These are phyloP conservation scores for Cheilosia pagana DNA, from an alignment of 2,888 invertebrate species.

Conservation along the genomic window DNA sequence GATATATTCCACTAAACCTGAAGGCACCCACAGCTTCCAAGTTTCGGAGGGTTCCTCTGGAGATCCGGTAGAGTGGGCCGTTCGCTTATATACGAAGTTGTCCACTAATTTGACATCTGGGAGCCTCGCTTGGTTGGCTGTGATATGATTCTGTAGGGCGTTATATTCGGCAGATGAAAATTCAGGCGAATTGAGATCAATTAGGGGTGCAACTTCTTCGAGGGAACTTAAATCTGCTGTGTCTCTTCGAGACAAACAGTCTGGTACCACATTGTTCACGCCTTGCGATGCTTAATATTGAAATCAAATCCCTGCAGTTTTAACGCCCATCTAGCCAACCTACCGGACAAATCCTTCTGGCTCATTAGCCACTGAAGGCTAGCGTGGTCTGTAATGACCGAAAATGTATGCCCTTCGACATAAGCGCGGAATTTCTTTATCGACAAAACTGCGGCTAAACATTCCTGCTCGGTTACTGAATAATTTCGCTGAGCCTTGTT, in stretches of 20 bases:
- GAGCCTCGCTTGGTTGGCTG: slow-evolving; percentile 16
- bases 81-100: slow-evolving; percentile 47
- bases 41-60: slow-evolving; percentile 37
- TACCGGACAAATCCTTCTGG: slow-evolving; percentile 76
- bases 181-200: too few relatives aligned
- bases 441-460: slow-evolving; percentile 25
- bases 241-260: slow-evolving; percentile 75
- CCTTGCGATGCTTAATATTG: slow-evolving; percentile 23
- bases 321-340: slow-evolving; percentile 75
- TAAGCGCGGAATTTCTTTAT: slow-evolving; percentile 50
- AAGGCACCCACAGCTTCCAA: slow-evolving; percentile 64
- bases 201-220: too few relatives aligned
- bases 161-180: slow-evolving; percentile 18
- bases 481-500: slow-evolving; percentile 37
- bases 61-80: slow-evolving; percentile 17
- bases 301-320: slow-evolving; percentile 72
- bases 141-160: slow-evolving; percentile 5
- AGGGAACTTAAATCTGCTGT: too few relatives aligned
- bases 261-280: slow-evolving; percentile 75
- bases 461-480: slow-evolving; percentile 46
- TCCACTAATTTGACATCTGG: slow-evolving; percentile 44
- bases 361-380: slow-evolving; percentile 76
- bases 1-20: neutral
- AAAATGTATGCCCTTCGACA: slow-evolving; percentile 72
- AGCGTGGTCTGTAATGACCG: slow-evolving; percentile 76